Evolutionary conservation across 2,888 invertebrate species (phyloP).

Genomic region (Oithona nana): DNA sequence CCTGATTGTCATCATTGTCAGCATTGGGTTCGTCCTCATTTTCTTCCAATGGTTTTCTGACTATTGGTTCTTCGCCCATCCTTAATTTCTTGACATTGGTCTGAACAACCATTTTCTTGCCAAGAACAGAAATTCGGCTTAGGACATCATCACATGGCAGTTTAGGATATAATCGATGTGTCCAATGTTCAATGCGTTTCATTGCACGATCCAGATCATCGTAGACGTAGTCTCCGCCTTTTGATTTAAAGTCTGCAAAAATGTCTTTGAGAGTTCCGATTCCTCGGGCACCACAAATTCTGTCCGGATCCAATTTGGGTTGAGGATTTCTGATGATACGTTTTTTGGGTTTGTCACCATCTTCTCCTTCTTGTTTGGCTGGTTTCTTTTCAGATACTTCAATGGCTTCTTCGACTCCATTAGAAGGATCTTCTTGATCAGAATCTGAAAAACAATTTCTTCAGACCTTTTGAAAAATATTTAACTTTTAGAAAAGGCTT

Average conservation of each 20-base stretch:
- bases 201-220: conserved; percentile 59
- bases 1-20: not conserved
- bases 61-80: conserved; percentile 40
- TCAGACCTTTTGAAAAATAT: no score
- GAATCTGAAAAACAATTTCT: no score
- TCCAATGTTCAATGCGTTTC: conserved; percentile 76
- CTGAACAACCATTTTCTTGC: conserved; percentile 56
- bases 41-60: conserved; percentile 28
- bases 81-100: conserved; percentile 37
- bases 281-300: conserved; percentile 44
- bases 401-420: not conserved
- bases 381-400: not conserved
- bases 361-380: not conserved
- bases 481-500: no score
- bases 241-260: conserved; percentile 60
- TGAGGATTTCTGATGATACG: conserved; percentile 42
- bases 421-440: no score
- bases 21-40: not conserved
- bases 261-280: conserved; percentile 55
- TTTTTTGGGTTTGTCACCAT: conserved; percentile 27
- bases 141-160: conserved; percentile 70
- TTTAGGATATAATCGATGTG: conserved; percentile 72
- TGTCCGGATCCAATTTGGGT: conserved; percentile 44
- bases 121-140: conserved; percentile 55
- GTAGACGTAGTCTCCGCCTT: conserved; percentile 50